These are phyloP conservation scores for Ceraclea dissimilis DNA, from an alignment of 2,888 invertebrate species.

Conservation along the genomic window DNA sequence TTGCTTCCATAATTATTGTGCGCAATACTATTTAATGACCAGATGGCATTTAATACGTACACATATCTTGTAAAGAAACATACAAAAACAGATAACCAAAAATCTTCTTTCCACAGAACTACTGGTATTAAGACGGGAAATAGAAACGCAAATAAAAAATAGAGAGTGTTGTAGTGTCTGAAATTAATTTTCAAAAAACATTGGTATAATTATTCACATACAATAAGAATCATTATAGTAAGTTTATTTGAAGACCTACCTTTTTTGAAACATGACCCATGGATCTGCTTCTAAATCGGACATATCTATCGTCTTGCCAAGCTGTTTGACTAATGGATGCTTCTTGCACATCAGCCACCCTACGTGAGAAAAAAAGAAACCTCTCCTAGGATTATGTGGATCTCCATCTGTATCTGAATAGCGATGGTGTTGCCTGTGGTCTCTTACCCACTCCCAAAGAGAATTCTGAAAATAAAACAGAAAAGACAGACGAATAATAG, in stretches of 20 bases:
- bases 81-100: conserved; percentile 51
- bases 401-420: conserved; percentile 60
- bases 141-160: conserved; percentile 50
- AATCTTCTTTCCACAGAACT: conserved; percentile 60
- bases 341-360: conserved; percentile 78
- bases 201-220: too few relatives aligned
- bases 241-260: conserved; percentile 44
- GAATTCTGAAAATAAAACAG: conserved; percentile 48
- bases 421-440: conserved; percentile 76
- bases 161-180: conserved; percentile 59
- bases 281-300: conserved; percentile 67
- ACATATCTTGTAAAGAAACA: conserved; percentile 56
- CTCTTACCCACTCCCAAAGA: conserved; percentile 69
- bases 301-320: conserved; percentile 62
- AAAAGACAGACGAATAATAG: too few relatives aligned
- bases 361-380: conserved; percentile 83
- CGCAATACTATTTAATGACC: conserved; percentile 76
- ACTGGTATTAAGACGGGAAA: conserved; percentile 60
- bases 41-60: conserved; percentile 61
- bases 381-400: conserved; percentile 71
- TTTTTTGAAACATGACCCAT: conserved; percentile 67
- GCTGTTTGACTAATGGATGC: conserved; percentile 65
- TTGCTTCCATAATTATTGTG: too few relatives aligned
- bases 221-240: too few relatives aligned
- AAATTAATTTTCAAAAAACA: conserved; percentile 27